Evolutionary conservation across 2,113 vertebrate genomes (phyloP).

Genomic region (Emydura subglobosa): DNA sequence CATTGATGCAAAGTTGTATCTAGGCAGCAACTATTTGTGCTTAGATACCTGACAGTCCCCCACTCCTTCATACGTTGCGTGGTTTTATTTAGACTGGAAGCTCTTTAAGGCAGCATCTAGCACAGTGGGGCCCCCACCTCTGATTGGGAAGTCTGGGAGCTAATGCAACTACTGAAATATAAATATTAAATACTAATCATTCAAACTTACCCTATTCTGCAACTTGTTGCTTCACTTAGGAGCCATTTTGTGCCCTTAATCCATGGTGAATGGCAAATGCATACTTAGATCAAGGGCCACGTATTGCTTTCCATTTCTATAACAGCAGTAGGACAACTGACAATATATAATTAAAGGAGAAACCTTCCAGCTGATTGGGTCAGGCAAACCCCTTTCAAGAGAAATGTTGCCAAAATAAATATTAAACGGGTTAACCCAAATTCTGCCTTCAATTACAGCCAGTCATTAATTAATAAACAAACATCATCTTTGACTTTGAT

Average conservation of each 20-base stretch:
- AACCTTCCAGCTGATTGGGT: neutral
- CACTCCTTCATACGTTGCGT: neutral
- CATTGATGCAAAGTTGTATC: neutral
- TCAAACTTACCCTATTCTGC: neutral
- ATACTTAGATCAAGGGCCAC: neutral
- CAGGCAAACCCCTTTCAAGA: neutral
- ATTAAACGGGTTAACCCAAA: too few species aligned
- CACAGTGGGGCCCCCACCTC: neutral
- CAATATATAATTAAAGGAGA: neutral
- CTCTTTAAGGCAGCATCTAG: neutral
- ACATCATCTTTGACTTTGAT: neutral
- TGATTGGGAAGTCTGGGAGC: neutral
- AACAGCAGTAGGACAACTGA: too few species aligned
- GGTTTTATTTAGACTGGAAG: neutral
- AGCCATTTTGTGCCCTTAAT: neutral
- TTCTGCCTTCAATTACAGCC: neutral
- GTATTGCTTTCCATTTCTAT: neutral
- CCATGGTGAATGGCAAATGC: neutral
- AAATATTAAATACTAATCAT: neutral
- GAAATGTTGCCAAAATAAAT: neutral
- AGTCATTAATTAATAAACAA: neutral
- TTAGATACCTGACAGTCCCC: neutral
- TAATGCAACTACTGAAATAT: neutral
- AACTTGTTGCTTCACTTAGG: neutral
- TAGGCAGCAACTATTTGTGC: neutral